Evolutionary conservation across 2,113 vertebrate species (phyloP), one percentile per base, ranked within the genome.

Genomic region (Paramormyrops kingsleyae): DNA sequence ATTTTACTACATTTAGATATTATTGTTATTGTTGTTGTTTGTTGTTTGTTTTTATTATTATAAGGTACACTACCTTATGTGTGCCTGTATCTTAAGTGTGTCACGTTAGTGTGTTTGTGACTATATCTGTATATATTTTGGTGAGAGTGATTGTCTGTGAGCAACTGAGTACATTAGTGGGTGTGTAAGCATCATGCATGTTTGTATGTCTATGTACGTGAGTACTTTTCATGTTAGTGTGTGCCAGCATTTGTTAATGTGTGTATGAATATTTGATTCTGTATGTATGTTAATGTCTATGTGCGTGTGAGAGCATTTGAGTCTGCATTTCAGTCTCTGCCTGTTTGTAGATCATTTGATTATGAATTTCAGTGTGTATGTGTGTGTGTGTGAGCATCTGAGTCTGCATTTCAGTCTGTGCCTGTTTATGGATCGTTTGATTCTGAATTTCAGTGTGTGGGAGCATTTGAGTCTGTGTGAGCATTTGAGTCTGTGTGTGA

Each of bases 251-350:
- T 10, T 62, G 19, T 89, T 12, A 46, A 47, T 88, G 53, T 66
- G 53, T 62, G 88, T 83, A 46, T 89, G 66, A 56, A 47, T 83
- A 46, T 87, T 49, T 87, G 90, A 56, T 46, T 89, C 27, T 56
- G 56, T 59, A 59, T 70, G 59, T 66, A 66, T 27, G 59, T 27
- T 66, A 27, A 27, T 66, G 53, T 24, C 21, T n/a, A 2, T 27
- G n/a, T 66, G 77, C 0, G 9, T 59, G 84, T 56, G 31, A 44
- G 39, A 6, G 4, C 19, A 10, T 21, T 42, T 53, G 27, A 89
- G 52, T 66, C 7, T 56, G 27, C 10, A 9, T 21, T 50, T 44
- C 62, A 89, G 52, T 66, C 24, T 87, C 9, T 49, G 15, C 15
- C 44, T 87, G 15, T 74, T 70, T 85, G 15, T 44, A 6, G 77